Conservation (phyloP, 2,113 vertebrate species). For the Bubalus kerabau region DNA sequence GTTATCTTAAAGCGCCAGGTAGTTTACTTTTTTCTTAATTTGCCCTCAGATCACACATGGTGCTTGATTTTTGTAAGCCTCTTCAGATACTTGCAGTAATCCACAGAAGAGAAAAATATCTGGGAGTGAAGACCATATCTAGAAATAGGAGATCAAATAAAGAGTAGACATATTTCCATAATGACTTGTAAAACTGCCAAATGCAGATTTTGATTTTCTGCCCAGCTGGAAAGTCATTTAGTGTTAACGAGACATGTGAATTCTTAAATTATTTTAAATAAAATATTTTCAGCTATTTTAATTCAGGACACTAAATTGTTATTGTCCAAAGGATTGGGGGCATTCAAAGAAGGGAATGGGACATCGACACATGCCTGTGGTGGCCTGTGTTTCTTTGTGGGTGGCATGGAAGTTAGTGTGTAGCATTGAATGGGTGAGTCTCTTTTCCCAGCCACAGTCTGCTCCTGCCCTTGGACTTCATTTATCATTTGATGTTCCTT, state of each 20-base stretch:
- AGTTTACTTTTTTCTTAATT: background rate
- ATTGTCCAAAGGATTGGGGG: background rate
- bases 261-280: slow-evolving; percentile 60
- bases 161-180: slow-evolving; percentile 51
- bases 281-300: slow-evolving; percentile 56
- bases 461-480: background rate
- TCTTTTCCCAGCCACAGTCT: rapidly evolving
- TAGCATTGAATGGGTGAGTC: background rate
- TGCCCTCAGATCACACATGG: background rate
- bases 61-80: slow-evolving; percentile 22
- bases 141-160: slow-evolving; percentile 44
- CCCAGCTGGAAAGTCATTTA: slow-evolving; percentile 69
- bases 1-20: background rate
- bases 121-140: slow-evolving; percentile 20
- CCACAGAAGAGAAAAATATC: background rate
- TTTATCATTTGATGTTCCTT: background rate
- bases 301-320: slow-evolving; percentile 36
- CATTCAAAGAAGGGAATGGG: background rate
- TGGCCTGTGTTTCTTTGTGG: background rate
- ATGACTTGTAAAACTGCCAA: slow-evolving; percentile 65
- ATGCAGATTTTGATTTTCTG: slow-evolving; percentile 70
- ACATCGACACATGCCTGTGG: rapidly evolving
- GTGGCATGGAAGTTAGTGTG: background rate
- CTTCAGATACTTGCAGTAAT: background rate
- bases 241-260: slow-evolving; percentile 65